phyloP scores from a whole-genome alignment of 2,113 vertebrate genomes.

The Mellivora capensis region DNA sequence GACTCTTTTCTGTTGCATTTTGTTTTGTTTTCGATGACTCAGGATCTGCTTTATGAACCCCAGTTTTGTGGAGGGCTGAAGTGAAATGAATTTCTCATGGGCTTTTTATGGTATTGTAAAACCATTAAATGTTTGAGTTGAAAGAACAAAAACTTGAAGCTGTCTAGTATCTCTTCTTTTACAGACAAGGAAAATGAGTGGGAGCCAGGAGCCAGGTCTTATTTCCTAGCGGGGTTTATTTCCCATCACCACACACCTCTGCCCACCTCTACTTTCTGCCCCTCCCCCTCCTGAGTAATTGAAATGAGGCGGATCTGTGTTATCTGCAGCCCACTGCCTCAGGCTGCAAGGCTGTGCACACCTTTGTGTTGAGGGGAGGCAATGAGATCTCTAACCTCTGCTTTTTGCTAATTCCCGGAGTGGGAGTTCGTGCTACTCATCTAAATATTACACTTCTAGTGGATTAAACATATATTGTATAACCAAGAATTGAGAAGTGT shows the following conservation, averaged over 20 bases:
- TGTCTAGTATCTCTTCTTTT: background rate
- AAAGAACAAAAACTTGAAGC: background rate
- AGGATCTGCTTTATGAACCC: background rate
- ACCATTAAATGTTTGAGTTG: background rate
- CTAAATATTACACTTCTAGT: background rate
- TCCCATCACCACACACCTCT: background rate
- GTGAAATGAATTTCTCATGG: background rate
- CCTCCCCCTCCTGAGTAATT: background rate
- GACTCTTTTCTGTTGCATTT: background rate
- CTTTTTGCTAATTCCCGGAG: background rate
- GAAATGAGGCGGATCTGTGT: background rate
- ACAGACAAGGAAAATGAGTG: background rate
- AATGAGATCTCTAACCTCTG: background rate
- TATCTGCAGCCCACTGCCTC: background rate
- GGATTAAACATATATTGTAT: background rate
- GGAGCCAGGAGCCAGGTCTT: background rate
- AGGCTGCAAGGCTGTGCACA: background rate
- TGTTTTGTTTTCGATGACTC: background rate
- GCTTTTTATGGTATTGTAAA: background rate
- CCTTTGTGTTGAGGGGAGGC: background rate
- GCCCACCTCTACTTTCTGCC: background rate
- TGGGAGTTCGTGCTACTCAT: background rate
- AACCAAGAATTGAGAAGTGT: background rate
- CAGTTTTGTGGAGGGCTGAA: background rate
- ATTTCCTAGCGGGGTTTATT: background rate